Percentiles rank a stretch among this genome's conserved stretches.
These are phyloP conservation scores for Neocrepidodera transversa DNA, from an alignment of 2,888 invertebrate genomes.

Conservation along the genomic window DNA sequence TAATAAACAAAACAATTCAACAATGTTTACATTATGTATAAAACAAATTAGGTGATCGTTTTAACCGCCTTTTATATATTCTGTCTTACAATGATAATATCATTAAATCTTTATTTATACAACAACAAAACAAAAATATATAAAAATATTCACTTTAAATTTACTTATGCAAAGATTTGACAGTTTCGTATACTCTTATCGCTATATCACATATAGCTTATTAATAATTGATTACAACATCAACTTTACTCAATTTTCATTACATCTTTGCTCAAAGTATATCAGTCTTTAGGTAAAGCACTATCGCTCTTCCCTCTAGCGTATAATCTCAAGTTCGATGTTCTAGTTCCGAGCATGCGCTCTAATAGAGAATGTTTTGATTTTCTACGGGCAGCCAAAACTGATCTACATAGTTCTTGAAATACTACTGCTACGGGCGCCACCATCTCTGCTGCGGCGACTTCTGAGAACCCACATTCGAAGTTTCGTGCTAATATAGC, in stretches of 20 bases:
- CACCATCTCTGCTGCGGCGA: constrained; percentile 88
- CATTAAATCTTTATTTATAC: too few relatives aligned
- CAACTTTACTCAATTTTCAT: neutral
- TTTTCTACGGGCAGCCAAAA: constrained; percentile 77
- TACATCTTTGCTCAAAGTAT: neutral
- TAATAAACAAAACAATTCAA: too few relatives aligned
- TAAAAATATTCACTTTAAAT: too few relatives aligned
- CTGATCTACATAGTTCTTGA: constrained; percentile 84
- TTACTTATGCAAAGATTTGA: too few relatives aligned
- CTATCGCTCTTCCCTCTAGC: constrained; percentile 89
- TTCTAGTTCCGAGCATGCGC: constrained; percentile 81
- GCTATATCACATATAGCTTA: too few relatives aligned
- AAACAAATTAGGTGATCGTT: too few relatives aligned
- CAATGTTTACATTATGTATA: too few relatives aligned
- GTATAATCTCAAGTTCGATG: constrained; percentile 73
- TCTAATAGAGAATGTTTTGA: constrained; percentile 86
- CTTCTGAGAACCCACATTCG: constrained; percentile 87
- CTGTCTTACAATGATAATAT: too few relatives aligned
- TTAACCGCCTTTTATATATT: too few relatives aligned
- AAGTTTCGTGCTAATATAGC: constrained; percentile 88
- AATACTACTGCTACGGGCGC: constrained; percentile 83
- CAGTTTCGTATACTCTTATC: too few relatives aligned
- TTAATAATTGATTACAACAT: neutral
- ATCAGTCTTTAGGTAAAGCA: constrained; percentile 82
- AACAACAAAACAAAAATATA: too few relatives aligned